These are phyloP conservation scores for Romanogobio albipinnatus DNA, from an alignment of 2,113 vertebrate genomes.

Conservation along the genomic window DNA sequence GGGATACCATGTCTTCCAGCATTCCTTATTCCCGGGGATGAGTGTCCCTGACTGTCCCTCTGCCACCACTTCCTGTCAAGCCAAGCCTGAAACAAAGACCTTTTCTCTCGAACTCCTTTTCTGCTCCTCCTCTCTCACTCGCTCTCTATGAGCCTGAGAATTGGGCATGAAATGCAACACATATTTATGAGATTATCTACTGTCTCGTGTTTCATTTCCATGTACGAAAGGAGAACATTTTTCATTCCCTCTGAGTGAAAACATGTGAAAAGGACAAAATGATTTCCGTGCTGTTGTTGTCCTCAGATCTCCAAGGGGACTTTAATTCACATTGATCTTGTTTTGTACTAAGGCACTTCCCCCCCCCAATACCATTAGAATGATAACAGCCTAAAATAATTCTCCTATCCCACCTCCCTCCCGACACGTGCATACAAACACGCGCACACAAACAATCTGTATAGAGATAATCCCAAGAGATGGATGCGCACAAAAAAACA, in stretches of 20 bases:
- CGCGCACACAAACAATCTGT: constrained; percentile 19
- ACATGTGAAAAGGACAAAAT: constrained; percentile 68
- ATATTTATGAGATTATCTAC: constrained; percentile 75
- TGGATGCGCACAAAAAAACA: constrained; percentile 24
- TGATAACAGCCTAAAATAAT: constrained; percentile 35
- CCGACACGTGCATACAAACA: not conserved
- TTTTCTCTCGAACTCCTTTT: constrained; percentile 31
- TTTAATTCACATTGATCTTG: constrained; percentile 38
- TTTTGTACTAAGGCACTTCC: constrained; percentile 17
- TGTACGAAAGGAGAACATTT: constrained; percentile 62
- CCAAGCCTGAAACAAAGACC: constrained; percentile 72
- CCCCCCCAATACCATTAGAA: constrained; percentile 19
- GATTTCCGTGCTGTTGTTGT: constrained; percentile 64
- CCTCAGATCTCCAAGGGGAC: constrained; percentile 53
- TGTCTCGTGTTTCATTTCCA: constrained; percentile 71
- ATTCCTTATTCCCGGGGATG: constrained; percentile 71
- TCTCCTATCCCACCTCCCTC: constrained; percentile 23
- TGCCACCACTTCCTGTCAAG: constrained; percentile 76
- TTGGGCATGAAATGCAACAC: constrained; percentile 72
- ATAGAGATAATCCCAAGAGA: constrained; percentile 38
- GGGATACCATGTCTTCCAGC: constrained; percentile 70
- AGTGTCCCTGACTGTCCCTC: constrained; percentile 76
- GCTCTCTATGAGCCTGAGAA: constrained; percentile 42
- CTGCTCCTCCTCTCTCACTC: constrained; percentile 43
- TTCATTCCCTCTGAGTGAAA: constrained; percentile 62